Conservation (phyloP, 2,113 vertebrate species). For the Solea senegalensis region DNA sequence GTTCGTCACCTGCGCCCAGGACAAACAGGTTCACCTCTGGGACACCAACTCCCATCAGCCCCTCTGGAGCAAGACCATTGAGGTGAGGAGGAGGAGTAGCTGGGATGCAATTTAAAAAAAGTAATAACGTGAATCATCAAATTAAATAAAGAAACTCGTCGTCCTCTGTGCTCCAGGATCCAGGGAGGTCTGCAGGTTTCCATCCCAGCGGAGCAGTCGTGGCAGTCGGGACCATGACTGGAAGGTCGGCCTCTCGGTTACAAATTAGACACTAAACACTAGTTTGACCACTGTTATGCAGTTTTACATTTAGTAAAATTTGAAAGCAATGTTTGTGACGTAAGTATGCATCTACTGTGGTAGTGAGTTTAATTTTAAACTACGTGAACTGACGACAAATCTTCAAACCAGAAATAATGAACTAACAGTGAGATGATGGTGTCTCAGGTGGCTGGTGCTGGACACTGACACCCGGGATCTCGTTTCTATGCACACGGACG, state of each 20-base stretch:
- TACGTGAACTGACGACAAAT: no score
- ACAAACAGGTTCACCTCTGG: conserved; percentile 89
- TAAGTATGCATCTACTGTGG: no score
- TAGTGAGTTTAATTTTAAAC: no score
- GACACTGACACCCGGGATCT: conserved; percentile 89
- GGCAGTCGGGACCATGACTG: conserved; percentile 89
- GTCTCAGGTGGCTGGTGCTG: conserved; percentile 89
- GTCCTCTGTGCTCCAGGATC: conserved; percentile 78
- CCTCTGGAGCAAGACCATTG: conserved; percentile 87
- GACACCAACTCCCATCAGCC: conserved; percentile 85
- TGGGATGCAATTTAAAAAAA: neutral
- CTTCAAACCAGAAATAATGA: no score
- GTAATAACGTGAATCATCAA: neutral
- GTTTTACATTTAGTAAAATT: no score
- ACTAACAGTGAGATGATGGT: neutral
- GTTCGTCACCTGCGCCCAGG: conserved; percentile 89
- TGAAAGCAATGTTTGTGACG: no score
- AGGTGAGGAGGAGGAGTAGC: conserved; percentile 72
- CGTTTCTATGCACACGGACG: conserved; percentile 88
- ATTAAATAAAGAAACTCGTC: neutral
- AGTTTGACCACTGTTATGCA: no score
- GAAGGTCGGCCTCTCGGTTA: conserved; percentile 77
- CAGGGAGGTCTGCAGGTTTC: conserved; percentile 85
- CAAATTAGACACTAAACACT: no score
- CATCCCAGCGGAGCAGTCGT: conserved; percentile 87